Percentiles rank a stretch among this genome's conserved stretches.
phyloP scores from a whole-genome alignment of 2,888 invertebrate species.

The Ceraclea dissimilis region DNA sequence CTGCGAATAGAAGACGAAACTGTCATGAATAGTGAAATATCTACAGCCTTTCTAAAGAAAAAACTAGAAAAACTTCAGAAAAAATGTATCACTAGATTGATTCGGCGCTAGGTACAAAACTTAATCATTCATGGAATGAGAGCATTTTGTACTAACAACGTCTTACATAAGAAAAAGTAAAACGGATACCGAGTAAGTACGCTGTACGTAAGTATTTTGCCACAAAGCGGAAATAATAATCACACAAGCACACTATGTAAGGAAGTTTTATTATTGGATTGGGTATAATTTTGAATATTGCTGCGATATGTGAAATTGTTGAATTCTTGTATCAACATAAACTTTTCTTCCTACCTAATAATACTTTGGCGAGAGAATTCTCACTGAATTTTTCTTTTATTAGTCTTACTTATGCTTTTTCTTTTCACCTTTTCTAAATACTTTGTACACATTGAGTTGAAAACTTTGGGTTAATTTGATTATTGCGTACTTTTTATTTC shows the following conservation, averaged over 20 bases:
- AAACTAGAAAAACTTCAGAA: no score
- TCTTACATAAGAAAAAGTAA: no score
- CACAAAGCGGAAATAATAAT: conserved; percentile 21
- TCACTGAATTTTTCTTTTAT: background rate
- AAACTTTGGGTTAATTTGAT: no score
- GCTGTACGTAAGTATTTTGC: conserved; percentile 5
- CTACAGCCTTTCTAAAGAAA: no score
- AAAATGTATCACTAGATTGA: no score
- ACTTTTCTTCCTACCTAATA: background rate
- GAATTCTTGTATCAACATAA: conserved; percentile 7
- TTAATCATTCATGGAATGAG: no score
- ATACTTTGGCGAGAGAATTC: background rate
- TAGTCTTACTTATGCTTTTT: background rate
- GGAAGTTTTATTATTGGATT: conserved; percentile 20
- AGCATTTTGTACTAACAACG: no score
- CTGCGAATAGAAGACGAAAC: no score
- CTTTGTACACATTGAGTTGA: background rate
- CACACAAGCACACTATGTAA: conserved; percentile 1
- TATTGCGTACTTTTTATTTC: no score
- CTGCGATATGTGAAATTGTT: conserved; percentile 7
- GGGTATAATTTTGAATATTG: conserved; percentile 25
- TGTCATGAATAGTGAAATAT: no score
- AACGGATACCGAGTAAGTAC: no score
- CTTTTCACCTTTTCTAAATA: background rate
- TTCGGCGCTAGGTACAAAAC: no score